Base-by-base conservation (phyloP, 2,113 vertebrate genomes). In the Colistium nudipinnis region DNA sequence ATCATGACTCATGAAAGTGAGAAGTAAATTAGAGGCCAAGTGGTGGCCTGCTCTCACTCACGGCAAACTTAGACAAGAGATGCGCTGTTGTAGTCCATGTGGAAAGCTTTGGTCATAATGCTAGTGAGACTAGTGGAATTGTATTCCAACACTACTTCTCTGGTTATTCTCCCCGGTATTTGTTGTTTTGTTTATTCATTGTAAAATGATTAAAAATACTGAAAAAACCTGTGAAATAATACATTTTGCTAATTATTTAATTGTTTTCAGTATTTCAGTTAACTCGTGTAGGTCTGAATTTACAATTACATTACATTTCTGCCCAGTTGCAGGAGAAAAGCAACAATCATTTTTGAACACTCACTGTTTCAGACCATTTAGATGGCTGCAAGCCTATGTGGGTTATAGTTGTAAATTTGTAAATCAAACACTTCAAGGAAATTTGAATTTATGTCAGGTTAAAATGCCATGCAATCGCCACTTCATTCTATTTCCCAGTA, bases 1-100 rank as follows among this genome's bases (percentile, higher is more conserved):
- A 64, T 78, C 66, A 47, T 61, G 83, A 77, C 72, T 78, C 67
- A 66, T 60, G 20, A 70, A 74, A 80, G 28, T 44, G 64, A 78
- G 44, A 44, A 44, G 52, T 78, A 54, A 81, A 62, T 71, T 41
- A 43, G 36, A 60, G 31, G 62, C 53, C 12, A 11, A 56, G 52
- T 47, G 36, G 5, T 60, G 74, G 14, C 65, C 59, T 67, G 44
- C 41, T 55, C 43, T 51, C 35, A 39, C 52, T 55, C 41, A 77
- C 64, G 27, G 52, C 36, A 75, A 54, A 76, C 80, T 76, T 76
- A 30, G 59, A 68, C 16, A 60, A 60, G 25, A 56, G 17, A 62
- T 30, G 35, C 14, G 22, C 48, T 74, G 66, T 48, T 71, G 74
- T 62, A 51, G 16, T 71, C 24, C 17, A 55, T 44, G 38, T 54